Conservation (phyloP, 2,888 invertebrate species). For the Caprella mutica region DNA sequence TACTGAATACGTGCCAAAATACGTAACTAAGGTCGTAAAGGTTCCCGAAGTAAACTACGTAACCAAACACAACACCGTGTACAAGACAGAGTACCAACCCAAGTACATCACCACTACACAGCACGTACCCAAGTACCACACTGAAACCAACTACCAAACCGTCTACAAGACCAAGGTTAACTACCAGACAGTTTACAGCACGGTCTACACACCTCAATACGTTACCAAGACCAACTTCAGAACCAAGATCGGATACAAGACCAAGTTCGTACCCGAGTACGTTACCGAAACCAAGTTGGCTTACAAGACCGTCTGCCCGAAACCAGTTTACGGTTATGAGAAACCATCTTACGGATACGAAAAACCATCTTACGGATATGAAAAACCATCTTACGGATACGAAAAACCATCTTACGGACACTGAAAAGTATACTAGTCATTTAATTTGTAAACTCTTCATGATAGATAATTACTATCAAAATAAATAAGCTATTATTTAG, state of each 20-base stretch:
- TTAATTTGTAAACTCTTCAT: too few relatives aligned
- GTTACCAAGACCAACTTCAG: constrained; percentile 19
- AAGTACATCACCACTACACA: constrained; percentile 25
- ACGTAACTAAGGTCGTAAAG: constrained; percentile 13
- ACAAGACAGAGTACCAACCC: constrained; percentile 23
- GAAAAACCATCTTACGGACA: too few relatives aligned
- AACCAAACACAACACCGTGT: constrained; percentile 22
- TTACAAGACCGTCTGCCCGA: constrained; percentile 19
- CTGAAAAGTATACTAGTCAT: too few relatives aligned
- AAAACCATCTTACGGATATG: too few relatives aligned
- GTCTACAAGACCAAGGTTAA: constrained; percentile 17
- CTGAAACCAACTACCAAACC: constrained; percentile 21
- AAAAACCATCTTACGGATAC: too few relatives aligned
- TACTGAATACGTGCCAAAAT: constrained; percentile 20
- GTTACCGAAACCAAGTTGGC: constrained; percentile 10
- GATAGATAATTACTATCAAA: too few relatives aligned
- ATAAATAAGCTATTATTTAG: too few relatives aligned
- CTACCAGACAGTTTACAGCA: constrained; percentile 28
- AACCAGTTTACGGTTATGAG: constrained; percentile 15
- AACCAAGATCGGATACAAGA: constrained; percentile 18
- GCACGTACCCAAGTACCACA: constrained; percentile 27
- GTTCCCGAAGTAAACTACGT: constrained; percentile 12
- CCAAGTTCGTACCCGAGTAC: constrained; percentile 23
- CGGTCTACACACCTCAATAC: constrained; percentile 19
- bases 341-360: constrained; percentile 3